These are phyloP conservation scores for Mionectes olivaceus DNA, from an alignment of 2,797 vertebrate genomes.

Conservation along the genomic window DNA sequence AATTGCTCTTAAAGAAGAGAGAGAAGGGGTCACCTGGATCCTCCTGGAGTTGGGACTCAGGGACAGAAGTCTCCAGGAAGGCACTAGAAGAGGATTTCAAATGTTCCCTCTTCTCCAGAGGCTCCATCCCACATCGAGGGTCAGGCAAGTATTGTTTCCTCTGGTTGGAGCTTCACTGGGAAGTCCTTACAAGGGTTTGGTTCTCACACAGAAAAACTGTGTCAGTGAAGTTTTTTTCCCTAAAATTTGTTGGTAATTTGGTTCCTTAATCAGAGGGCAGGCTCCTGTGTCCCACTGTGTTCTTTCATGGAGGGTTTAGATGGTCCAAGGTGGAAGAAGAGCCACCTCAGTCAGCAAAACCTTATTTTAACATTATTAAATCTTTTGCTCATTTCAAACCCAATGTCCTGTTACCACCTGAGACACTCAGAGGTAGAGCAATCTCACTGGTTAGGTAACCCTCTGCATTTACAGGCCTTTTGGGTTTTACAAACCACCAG, in stretches of 20 bases:
- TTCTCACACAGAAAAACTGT: fast-evolving
- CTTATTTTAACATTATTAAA: background rate
- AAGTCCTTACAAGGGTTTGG: background rate
- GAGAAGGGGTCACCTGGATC: background rate
- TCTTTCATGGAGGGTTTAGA: background rate
- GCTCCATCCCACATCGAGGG: background rate
- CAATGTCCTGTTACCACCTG: background rate
- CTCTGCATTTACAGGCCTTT: background rate
- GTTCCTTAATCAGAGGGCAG: background rate
- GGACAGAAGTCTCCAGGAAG: background rate
- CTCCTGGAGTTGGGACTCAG: background rate
- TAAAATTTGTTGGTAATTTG: background rate
- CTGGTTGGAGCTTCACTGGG: background rate
- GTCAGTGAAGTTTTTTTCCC: background rate
- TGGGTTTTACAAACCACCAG: background rate
- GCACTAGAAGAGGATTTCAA: background rate
- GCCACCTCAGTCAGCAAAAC: background rate
- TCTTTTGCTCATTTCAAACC: background rate
- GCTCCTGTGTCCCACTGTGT: background rate
- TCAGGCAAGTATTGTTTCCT: background rate
- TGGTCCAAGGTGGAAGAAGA: background rate
- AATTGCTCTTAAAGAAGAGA: background rate
- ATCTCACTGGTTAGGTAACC: background rate
- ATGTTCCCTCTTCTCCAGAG: background rate
- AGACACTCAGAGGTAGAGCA: background rate